Evolutionary conservation across 1,140 invertebrate species (phyloP).

Genomic region (Asbolus verrucosus): DNA sequence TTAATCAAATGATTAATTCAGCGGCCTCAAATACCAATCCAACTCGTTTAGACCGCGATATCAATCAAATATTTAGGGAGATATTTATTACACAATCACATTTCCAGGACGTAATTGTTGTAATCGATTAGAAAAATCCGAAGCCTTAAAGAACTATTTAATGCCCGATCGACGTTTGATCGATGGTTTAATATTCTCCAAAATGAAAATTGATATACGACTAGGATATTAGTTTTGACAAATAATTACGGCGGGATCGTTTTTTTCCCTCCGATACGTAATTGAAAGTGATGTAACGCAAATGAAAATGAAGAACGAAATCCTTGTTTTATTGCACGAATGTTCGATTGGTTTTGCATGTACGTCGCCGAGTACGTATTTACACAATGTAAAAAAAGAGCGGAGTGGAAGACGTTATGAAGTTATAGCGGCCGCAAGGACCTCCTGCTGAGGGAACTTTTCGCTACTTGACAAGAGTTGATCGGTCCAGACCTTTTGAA

Average conservation of each 20-base stretch:
- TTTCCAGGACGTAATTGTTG: constrained; percentile 1
- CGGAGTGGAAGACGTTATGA: constrained; percentile 7
- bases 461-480: constrained; percentile 49
- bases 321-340: constrained; percentile 41
- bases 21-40: neutral
- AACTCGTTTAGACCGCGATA: neutral
- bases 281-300: constrained; percentile 43
- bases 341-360: neutral
- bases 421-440: constrained; percentile 20
- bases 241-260: constrained; percentile 28
- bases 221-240: constrained; percentile 42
- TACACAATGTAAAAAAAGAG: constrained; percentile 16
- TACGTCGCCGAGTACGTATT: neutral
- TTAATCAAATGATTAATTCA: neutral
- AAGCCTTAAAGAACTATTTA: neutral
- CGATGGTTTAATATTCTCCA: constrained; percentile 9
- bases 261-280: constrained; percentile 15
- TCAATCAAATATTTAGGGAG: constrained; percentile 8
- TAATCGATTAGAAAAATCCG: constrained; percentile 12
- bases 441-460: constrained; percentile 41
- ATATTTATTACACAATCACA: constrained; percentile 16
- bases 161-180: constrained; percentile 1
- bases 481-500: constrained; percentile 45
- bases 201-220: constrained; percentile 38
- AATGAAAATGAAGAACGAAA: constrained; percentile 26